A percentile compares a stretch with the other conserved stretches of the same genome.
These are phyloP conservation scores for Cryptocheilus praepositus DNA, from an alignment of 2,888 invertebrate species.

Conservation along the genomic window DNA sequence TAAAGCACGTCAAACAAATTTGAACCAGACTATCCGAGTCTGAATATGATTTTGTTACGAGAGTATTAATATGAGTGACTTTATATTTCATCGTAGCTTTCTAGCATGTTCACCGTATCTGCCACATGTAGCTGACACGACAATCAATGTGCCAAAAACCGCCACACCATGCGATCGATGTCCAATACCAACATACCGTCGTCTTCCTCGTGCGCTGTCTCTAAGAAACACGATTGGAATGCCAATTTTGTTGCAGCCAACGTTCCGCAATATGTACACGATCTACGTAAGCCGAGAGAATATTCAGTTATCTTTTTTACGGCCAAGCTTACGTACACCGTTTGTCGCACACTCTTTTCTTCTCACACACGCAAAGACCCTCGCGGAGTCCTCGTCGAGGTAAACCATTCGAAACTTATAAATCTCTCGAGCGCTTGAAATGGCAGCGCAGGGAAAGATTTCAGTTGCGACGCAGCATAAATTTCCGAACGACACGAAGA, in stretches of 20 bases:
- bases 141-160: no score
- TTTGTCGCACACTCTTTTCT: conserved; percentile 16
- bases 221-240: no score
- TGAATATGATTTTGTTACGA: no score
- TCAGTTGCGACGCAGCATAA: conserved; percentile 31
- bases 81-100: no score
- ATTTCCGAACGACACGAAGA: conserved; percentile 42
- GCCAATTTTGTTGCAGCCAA: neutral
- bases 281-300: neutral
- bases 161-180: no score
- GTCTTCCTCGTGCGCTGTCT: no score
- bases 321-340: conserved; percentile 26
- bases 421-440: conserved; percentile 32
- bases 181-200: no score
- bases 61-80: no score
- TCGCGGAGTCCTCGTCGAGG: conserved; percentile 15
- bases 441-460: conserved; percentile 34
- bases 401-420: conserved; percentile 40
- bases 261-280: neutral
- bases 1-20: no score
- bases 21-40: no score
- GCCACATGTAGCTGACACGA: no score
- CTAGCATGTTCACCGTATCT: no score
- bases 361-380: conserved; percentile 12
- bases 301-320: conserved; percentile 27